Conservation (phyloP, 2,113 vertebrate species). For the Empidonax traillii region DNA sequence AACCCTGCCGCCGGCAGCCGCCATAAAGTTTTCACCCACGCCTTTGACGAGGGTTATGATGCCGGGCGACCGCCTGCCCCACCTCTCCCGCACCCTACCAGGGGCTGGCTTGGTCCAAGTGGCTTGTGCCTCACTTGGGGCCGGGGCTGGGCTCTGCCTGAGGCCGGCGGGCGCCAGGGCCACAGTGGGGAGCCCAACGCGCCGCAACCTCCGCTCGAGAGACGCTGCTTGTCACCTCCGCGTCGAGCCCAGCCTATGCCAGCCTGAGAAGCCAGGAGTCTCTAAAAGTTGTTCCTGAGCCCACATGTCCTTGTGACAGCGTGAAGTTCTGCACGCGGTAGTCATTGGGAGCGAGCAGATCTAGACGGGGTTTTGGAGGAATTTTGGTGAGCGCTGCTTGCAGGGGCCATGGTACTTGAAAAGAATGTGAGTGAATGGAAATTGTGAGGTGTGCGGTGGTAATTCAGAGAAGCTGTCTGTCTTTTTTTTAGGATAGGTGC, state of each 20-base stretch:
- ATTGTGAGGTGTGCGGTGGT: slow-evolving; percentile 53
- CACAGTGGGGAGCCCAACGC: neutral
- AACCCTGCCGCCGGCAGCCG: neutral
- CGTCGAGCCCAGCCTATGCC: slow-evolving; percentile 15
- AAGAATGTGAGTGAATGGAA: slow-evolving; percentile 57
- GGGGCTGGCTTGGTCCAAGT: neutral
- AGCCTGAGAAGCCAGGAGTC: slow-evolving; percentile 30
- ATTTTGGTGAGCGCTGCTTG: slow-evolving; percentile 64
- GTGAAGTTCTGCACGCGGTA: neutral
- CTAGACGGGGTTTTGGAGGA: slow-evolving; percentile 54
- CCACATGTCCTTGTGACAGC: slow-evolving; percentile 32
- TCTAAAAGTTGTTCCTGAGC: slow-evolving; percentile 32
- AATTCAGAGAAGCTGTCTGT: slow-evolving; percentile 51
- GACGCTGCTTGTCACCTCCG: slow-evolving; percentile 21
- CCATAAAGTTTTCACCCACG: neutral
- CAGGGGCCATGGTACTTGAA: slow-evolving; percentile 55
- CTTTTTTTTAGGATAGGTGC: slow-evolving; percentile 38
- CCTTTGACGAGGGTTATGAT: neutral
- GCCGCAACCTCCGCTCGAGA: neutral
- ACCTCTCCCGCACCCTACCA: neutral
- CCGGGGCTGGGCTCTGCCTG: neutral
- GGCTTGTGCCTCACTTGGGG: neutral
- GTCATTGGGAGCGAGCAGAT: slow-evolving; percentile 25
- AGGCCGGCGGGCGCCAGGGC: neutral
- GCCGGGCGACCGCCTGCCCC: neutral